These are phyloP conservation scores for Chaetorhynchus papuensis DNA, from an alignment of 2,113 vertebrate genomes.

Conservation along the genomic window DNA sequence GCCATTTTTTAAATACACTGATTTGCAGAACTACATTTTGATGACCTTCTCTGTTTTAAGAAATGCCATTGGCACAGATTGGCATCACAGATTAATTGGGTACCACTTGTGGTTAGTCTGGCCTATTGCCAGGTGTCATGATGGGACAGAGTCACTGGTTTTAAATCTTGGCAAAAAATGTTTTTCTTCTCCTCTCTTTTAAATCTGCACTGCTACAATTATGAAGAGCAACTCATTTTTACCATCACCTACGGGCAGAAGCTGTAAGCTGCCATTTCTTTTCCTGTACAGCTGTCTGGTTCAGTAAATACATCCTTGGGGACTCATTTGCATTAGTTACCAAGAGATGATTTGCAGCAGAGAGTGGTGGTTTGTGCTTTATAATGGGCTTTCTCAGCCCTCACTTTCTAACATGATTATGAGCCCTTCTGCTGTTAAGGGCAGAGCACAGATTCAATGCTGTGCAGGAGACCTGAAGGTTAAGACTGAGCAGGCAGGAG, in stretches of 20 bases:
- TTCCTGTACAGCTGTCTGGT: conserved; percentile 33
- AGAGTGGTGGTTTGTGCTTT: background rate
- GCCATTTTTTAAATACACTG: background rate
- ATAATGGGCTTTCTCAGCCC: background rate
- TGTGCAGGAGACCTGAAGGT: background rate
- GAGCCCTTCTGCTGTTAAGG: background rate
- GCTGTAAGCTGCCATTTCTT: background rate
- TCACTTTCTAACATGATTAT: background rate
- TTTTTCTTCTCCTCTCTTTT: background rate
- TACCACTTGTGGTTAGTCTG: background rate
- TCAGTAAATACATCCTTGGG: conserved; percentile 1
- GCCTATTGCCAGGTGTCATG: background rate
- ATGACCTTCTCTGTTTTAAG: background rate
- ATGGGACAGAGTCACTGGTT: background rate
- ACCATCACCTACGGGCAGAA: background rate
- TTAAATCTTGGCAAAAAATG: background rate
- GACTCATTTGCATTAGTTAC: background rate
- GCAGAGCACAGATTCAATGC: background rate
- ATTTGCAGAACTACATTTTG: background rate
- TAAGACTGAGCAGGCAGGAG: background rate
- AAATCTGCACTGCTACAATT: background rate
- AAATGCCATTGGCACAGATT: background rate
- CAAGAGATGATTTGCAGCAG: background rate
- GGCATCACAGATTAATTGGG: background rate
- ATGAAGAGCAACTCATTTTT: background rate